These are phyloP conservation scores for Festucalex cinctus DNA, from an alignment of 2,113 vertebrate genomes.

Conservation along the genomic window DNA sequence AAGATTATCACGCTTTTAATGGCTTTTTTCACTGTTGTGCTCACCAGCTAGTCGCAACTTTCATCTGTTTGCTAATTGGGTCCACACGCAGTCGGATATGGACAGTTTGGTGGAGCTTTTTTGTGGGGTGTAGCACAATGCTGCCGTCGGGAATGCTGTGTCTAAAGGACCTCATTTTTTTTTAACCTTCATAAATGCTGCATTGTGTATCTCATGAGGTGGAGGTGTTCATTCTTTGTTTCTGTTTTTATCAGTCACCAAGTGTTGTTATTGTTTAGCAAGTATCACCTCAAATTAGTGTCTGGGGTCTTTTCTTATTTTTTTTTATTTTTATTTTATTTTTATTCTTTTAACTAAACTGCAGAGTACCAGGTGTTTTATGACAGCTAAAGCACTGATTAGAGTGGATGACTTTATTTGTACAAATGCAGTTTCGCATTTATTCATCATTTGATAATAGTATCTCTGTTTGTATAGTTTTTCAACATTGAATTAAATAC, in stretches of 20 bases:
- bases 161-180: neutral
- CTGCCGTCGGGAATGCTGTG: neutral
- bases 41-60: neutral
- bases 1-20: neutral
- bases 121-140: neutral
- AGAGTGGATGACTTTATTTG: too few species aligned
- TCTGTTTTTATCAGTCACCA: neutral
- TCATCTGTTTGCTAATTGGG: neutral
- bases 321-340: too few species aligned
- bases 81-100: neutral
- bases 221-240: neutral
- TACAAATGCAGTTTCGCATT: too few species aligned
- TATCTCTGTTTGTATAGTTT: too few species aligned
- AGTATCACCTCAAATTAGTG: neutral
- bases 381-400: too few species aligned
- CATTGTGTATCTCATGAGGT: neutral
- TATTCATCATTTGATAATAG: too few species aligned
- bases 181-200: neutral
- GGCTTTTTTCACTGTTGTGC: slow-evolving; percentile 1
- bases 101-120: neutral
- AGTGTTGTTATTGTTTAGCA: neutral
- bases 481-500: too few species aligned
- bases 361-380: too few species aligned
- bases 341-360: too few species aligned
- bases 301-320: too few species aligned